Percentiles rank a stretch among this genome's conserved stretches.
Conservation (phyloP, 2,797 vertebrate genomes). For the Sardinella longiceps region DNA sequence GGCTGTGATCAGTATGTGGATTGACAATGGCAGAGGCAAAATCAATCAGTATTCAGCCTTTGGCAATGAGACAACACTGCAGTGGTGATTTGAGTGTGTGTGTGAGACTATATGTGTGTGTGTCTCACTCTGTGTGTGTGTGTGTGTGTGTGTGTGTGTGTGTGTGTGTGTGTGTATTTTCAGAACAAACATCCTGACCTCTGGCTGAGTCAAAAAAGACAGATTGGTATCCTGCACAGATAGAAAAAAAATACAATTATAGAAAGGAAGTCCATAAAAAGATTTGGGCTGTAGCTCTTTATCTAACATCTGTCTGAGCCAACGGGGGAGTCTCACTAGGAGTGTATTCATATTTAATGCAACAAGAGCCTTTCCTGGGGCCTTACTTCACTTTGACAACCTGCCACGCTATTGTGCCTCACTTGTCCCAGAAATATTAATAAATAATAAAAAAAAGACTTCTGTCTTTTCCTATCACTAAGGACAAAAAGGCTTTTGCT, state of each 20-base stretch:
- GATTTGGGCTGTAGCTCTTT: background rate
- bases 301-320: background rate
- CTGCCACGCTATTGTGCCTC: background rate
- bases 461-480: background rate
- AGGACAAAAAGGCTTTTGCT: background rate
- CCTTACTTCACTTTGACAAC: background rate
- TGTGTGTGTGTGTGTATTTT: background rate
- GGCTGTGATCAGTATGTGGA: background rate
- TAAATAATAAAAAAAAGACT: too few relatives aligned
- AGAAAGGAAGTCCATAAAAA: background rate
- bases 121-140: background rate
- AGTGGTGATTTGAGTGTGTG: background rate
- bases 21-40: background rate
- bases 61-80: constrained; percentile 17
- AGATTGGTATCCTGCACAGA: background rate
- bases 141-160: background rate
- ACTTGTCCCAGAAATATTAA: background rate
- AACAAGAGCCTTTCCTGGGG: background rate
- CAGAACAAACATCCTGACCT: background rate
- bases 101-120: too few relatives aligned
- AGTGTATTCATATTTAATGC: background rate
- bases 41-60: background rate
- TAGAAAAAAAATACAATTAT: background rate
- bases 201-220: background rate
- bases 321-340: background rate